phyloP scores from a whole-genome alignment of 2,797 vertebrate genomes.

The Sebastiscus tertius region DNA sequence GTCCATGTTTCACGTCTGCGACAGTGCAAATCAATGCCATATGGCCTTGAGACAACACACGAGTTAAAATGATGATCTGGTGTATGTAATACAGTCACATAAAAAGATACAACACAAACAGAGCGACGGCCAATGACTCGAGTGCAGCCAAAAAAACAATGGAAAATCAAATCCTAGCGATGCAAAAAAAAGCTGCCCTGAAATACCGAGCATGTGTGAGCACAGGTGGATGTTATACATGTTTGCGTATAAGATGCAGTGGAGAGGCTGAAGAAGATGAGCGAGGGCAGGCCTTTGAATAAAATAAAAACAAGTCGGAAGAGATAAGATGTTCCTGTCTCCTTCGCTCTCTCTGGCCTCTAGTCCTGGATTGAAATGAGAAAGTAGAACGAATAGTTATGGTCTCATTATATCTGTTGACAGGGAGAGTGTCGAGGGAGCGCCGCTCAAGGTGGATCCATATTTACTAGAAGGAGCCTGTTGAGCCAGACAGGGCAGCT shows the following conservation, averaged over 20 bases:
- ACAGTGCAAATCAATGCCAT: slow-evolving; percentile 69
- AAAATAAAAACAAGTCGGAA: slow-evolving; percentile 20
- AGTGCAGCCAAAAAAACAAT: not conserved
- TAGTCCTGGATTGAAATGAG: slow-evolving; percentile 50
- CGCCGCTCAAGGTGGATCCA: slow-evolving; percentile 53
- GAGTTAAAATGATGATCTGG: slow-evolving; percentile 59
- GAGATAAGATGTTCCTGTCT: slow-evolving; percentile 36
- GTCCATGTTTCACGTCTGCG: slow-evolving; percentile 62
- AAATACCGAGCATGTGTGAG: not conserved
- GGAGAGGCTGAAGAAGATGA: slow-evolving; percentile 16
- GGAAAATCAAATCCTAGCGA: not conserved
- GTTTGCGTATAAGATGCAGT: not conserved
- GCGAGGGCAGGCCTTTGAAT: not conserved
- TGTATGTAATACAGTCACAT: slow-evolving; percentile 36
- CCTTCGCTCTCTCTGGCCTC: slow-evolving; percentile 28
- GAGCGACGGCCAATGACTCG: not conserved
- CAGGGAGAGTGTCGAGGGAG: slow-evolving; percentile 46
- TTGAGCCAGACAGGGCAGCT: slow-evolving; percentile 49
- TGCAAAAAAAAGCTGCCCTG: not conserved
- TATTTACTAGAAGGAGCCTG: slow-evolving; percentile 62
- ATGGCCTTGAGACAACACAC: slow-evolving; percentile 60
- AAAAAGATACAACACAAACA: slow-evolving; percentile 37
- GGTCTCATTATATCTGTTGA: slow-evolving; percentile 70
- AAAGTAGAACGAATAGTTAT: slow-evolving; percentile 63
- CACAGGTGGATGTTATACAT: not conserved